These are phyloP conservation scores for Temnothorax longispinosus DNA, from an alignment of 1,140 invertebrate species.

Conservation along the genomic window DNA sequence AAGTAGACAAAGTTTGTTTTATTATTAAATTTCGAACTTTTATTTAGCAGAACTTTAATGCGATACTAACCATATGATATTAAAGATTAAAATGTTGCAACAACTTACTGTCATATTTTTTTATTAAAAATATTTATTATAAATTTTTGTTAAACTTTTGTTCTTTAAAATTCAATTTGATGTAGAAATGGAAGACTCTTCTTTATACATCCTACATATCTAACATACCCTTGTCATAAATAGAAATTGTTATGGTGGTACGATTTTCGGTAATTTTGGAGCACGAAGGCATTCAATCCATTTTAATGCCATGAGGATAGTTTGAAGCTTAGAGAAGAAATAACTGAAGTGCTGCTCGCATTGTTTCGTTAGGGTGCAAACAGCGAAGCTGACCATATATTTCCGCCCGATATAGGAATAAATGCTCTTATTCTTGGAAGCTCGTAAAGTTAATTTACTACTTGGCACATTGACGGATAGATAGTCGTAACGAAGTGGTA, in stretches of 20 bases:
- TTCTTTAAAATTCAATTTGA: neutral
- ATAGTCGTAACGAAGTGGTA: conserved; percentile 12
- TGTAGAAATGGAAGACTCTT: neutral
- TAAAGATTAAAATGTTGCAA: neutral
- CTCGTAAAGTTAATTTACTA: conserved; percentile 54
- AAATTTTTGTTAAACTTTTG: neutral
- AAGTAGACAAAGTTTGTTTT: neutral
- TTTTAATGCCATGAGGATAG: neutral
- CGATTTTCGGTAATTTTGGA: neutral
- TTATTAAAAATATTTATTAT: neutral
- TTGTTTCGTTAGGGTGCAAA: conserved; percentile 38
- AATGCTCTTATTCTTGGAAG: conserved; percentile 26
- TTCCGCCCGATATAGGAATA: conserved; percentile 44
- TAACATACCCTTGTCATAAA: neutral
- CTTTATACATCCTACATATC: neutral
- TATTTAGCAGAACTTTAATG: neutral
- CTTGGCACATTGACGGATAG: conserved; percentile 30
- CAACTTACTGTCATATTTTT: neutral
- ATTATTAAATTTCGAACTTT: no score
- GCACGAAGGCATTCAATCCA: neutral
- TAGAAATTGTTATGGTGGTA: neutral
- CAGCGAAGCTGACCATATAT: conserved; percentile 37
- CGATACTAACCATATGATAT: neutral
- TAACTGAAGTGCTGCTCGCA: conserved; percentile 10
- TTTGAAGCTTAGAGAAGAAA: conserved; percentile 19